These are phyloP conservation scores for Platycercus adscitus DNA, from an alignment of 2,113 vertebrate species.

Conservation along the genomic window DNA sequence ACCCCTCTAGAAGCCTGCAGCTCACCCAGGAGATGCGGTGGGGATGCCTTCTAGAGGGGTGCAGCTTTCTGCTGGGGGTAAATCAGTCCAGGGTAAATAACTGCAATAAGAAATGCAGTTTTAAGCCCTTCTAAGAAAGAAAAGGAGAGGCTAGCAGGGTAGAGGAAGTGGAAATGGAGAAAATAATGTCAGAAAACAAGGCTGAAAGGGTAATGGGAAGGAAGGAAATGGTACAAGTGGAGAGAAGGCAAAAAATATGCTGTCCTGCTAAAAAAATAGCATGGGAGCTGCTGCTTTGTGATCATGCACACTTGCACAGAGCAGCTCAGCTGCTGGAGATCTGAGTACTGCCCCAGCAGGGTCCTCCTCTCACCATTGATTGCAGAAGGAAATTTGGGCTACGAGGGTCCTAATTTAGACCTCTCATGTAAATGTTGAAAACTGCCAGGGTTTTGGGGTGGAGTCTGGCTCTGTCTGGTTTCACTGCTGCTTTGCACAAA, in stretches of 20 bases:
- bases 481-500: neutral
- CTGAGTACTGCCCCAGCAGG: neutral
- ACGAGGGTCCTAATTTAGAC: neutral
- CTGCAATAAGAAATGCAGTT: neutral
- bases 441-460: neutral
- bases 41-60: neutral
- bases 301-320: neutral
- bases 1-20: fast-evolving
- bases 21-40: fast-evolving
- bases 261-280: neutral
- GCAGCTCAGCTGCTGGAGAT: neutral
- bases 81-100: neutral
- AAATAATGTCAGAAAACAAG: neutral
- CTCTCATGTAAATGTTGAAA: neutral
- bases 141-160: neutral
- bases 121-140: neutral
- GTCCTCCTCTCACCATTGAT: conserved; percentile 9
- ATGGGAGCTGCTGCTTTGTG: neutral
- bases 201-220: neutral
- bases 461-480: neutral
- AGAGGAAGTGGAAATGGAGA: neutral
- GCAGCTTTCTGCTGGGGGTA: neutral
- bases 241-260: neutral
- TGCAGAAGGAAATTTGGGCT: neutral
- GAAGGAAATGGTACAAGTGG: fast-evolving